These are phyloP conservation scores for Yponomeuta malinellus DNA, from an alignment of 2,888 invertebrate genomes.

Conservation along the genomic window DNA sequence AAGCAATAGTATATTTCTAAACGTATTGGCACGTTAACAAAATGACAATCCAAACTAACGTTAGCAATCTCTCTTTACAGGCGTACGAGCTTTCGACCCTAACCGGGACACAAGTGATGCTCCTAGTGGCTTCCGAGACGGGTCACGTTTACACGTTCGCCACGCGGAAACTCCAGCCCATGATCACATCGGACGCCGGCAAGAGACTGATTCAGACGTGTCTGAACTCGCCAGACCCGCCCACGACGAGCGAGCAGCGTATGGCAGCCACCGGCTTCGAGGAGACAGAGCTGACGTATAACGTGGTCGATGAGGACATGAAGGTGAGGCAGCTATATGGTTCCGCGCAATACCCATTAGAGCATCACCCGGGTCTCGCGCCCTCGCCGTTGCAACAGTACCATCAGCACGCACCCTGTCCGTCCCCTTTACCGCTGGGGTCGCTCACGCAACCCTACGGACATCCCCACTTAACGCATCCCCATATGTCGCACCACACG, in stretches of 20 bases:
- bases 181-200: slow-evolving; percentile 98
- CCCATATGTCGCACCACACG: slow-evolving; percentile 85
- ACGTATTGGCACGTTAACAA: too few relatives aligned
- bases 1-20: too few relatives aligned
- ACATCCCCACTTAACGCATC: slow-evolving; percentile 77
- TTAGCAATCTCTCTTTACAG: slow-evolving; percentile 66
- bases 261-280: slow-evolving; percentile 99
- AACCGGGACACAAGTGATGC: slow-evolving; percentile 99
- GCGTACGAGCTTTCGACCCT: slow-evolving; percentile 99
- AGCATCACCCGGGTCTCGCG: slow-evolving; percentile 79
- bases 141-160: slow-evolving; percentile 99
- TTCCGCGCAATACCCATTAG: slow-evolving; percentile 83
- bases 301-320: slow-evolving; percentile 95
- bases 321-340: slow-evolving; percentile 97
- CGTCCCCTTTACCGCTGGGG: slow-evolving; percentile 82
- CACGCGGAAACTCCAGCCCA: slow-evolving; percentile 98
- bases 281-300: slow-evolving; percentile 98
- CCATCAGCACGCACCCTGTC: slow-evolving; percentile 84
- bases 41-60: neutral
- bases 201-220: slow-evolving; percentile 99
- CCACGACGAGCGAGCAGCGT: slow-evolving; percentile 90
- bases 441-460: slow-evolving; percentile 70
- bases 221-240: slow-evolving; percentile 96
- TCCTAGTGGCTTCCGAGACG: slow-evolving; percentile 98
- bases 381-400: slow-evolving; percentile 81